Evolutionary conservation across 1,140 invertebrate species (phyloP), one percentile per base, ranked within the genome.

Genomic region (Planococcus citri): DNA sequence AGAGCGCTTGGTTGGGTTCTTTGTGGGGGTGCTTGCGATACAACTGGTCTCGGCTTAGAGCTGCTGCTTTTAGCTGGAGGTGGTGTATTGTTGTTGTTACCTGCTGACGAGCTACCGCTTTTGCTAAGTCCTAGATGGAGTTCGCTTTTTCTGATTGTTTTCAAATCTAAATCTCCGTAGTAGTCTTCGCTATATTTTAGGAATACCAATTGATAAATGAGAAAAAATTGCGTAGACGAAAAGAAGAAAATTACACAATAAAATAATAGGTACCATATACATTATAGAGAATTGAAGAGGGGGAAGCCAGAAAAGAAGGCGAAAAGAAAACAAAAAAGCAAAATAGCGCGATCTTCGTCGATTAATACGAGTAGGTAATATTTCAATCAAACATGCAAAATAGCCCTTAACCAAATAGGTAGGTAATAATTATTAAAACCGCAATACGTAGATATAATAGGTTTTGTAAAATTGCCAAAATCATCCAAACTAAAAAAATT

Each of bases 151-250:
- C 90, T 88, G 83, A 94, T 91, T 81, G 86, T 86, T 85, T 94
- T 94, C 81, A 95, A 82, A 81, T 94, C 91, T 84, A 94, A 80
- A 79, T 94, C 92, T 74, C 92, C 92, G 77, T 95, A 95, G 85
- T 95, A 95, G 85, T 95, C 91, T 84, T 94, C 92, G 84, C 92
- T 92, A 85, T 80, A 64, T 51, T 9, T 51, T 51, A 51, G 41
- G 17, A 51, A 51, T 51, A 51, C 41, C 6, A 51, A 33, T 33
- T 51, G 41, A 17, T 9, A 51, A 51, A 51, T 17, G 17, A 51
- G 41, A 60, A 38, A 33, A 24, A 61, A 25, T 14, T 27, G 21
- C 22, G 57, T 69, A 20, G 27, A 38, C 12, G 67, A 41, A 67
- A 57, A 29, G 27, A 29, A 70, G 58, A 60, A 37, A 68, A 64